These are phyloP conservation scores for Panagrolaimus sp. DNA, from an alignment of 1,140 invertebrate species.

Conservation along the genomic window DNA sequence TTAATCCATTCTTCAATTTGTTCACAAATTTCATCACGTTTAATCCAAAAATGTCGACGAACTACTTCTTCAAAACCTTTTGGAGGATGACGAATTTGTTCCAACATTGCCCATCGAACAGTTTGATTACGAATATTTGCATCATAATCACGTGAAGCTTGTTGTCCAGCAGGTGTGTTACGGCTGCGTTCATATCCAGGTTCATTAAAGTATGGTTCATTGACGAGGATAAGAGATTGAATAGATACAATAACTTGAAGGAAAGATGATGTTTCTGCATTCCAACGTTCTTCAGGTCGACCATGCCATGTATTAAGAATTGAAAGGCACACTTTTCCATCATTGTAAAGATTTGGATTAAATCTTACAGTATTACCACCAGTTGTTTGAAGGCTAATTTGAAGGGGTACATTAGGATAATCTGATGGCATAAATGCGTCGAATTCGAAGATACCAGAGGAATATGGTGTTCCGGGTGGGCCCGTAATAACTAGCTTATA, in stretches of 20 bases:
- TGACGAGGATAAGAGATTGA: conserved; percentile 84
- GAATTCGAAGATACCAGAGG: conserved; percentile 63
- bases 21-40: conserved; percentile 77
- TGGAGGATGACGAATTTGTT: conserved; percentile 79
- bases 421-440: conserved; percentile 63
- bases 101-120: conserved; percentile 89
- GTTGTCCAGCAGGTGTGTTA: conserved; percentile 77
- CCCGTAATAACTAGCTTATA: conserved; percentile 89
- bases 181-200: conserved; percentile 86
- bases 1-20: conserved; percentile 83
- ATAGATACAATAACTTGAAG: conserved; percentile 90
- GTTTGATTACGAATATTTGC: conserved; percentile 87
- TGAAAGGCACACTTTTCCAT: conserved; percentile 91
- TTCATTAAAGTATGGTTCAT: conserved; percentile 93
- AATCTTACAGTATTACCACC: conserved; percentile 86
- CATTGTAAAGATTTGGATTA: conserved; percentile 87
- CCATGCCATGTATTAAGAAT: conserved; percentile 95
- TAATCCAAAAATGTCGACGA: conserved; percentile 85
- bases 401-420: conserved; percentile 63
- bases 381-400: conserved; percentile 87
- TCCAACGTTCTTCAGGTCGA: conserved; percentile 89
- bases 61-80: conserved; percentile 90
- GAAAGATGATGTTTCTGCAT: conserved; percentile 85
- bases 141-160: conserved; percentile 74
- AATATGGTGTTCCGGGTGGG: conserved; percentile 62